These are phyloP conservation scores for Takifugu flavidus DNA, from an alignment of 2,113 vertebrate genomes.

Conservation along the genomic window DNA sequence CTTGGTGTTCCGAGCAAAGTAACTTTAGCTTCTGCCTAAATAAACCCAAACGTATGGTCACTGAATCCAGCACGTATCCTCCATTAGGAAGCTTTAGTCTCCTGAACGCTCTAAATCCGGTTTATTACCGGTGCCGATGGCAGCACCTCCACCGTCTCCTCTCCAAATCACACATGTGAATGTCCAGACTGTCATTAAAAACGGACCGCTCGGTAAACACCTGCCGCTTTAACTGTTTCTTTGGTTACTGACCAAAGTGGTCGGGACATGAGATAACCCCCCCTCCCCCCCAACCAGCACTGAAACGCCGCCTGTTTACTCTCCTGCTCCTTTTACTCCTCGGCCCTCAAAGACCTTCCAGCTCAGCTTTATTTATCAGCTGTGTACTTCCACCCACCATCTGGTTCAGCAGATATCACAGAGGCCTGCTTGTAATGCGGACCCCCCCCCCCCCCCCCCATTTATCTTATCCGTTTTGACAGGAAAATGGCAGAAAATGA, in stretches of 20 bases:
- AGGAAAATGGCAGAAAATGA: constrained; percentile 24
- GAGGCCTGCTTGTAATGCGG: constrained; percentile 17
- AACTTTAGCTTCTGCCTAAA: background rate
- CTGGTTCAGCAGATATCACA: constrained; percentile 62
- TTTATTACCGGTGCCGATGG: constrained; percentile 16
- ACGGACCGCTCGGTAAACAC: constrained; percentile 27
- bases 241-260: constrained; percentile 36
- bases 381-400: constrained; percentile 49
- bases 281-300: constrained; percentile 23
- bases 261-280: constrained; percentile 28
- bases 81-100: background rate
- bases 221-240: constrained; percentile 34
- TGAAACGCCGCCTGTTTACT: constrained; percentile 13
- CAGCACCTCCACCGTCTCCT: constrained; percentile 6
- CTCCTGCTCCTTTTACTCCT: constrained; percentile 10
- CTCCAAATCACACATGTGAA: constrained; percentile 18
- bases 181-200: constrained; percentile 24
- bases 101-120: background rate
- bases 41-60: background rate
- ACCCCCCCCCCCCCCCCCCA: background rate
- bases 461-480: constrained; percentile 42
- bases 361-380: constrained; percentile 56
- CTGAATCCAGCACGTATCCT: background rate
- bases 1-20: background rate
- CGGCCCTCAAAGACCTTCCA: constrained; percentile 37